phyloP scores from a whole-genome alignment of 1,140 invertebrate genomes.

The Radopholus similis region DNA sequence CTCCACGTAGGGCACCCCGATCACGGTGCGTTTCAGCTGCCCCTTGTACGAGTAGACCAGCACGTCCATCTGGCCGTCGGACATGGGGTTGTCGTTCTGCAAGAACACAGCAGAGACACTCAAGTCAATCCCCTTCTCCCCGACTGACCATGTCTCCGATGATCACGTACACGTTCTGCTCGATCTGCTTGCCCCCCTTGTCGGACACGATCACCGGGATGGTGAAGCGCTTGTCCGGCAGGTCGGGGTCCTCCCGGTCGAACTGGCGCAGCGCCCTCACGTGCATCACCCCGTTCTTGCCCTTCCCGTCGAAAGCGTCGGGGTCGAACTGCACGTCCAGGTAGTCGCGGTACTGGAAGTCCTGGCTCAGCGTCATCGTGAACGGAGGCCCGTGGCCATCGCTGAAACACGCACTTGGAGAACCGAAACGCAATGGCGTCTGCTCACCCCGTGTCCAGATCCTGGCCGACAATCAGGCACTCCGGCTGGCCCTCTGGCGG shows the following conservation, averaged over 20 bases:
- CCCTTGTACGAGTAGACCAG: conserved; percentile 56
- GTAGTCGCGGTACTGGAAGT: conserved; percentile 41
- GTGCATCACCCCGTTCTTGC: conserved; percentile 50
- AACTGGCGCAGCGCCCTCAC: conserved; percentile 47
- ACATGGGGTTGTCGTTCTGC: conserved; percentile 59
- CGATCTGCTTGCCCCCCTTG: conserved; percentile 34
- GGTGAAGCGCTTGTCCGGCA: conserved; percentile 47
- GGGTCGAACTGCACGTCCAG: conserved; percentile 47
- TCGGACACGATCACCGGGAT: conserved; percentile 53
- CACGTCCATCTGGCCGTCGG: conserved; percentile 51
- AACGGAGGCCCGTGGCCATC: conserved; percentile 57
- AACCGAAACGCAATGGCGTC: background rate
- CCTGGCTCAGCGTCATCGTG: conserved; percentile 41
- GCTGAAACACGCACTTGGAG: conserved; percentile 33
- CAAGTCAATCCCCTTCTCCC: too few relatives aligned
- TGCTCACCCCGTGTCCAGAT: conserved; percentile 47
- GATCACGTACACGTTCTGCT: conserved; percentile 46
- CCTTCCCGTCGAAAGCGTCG: conserved; percentile 11
- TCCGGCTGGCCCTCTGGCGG: conserved; percentile 42
- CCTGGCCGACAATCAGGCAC: conserved; percentile 53
- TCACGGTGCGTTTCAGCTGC: conserved; percentile 47
- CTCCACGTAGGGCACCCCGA: conserved; percentile 52
- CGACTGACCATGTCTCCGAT: conserved; percentile 59
- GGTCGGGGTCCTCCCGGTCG: conserved; percentile 46
- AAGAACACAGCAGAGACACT: conserved; percentile 13